Evolutionary conservation across 2,797 vertebrate genomes (phyloP).

Genomic region (Peromyscus melanophrys): DNA sequence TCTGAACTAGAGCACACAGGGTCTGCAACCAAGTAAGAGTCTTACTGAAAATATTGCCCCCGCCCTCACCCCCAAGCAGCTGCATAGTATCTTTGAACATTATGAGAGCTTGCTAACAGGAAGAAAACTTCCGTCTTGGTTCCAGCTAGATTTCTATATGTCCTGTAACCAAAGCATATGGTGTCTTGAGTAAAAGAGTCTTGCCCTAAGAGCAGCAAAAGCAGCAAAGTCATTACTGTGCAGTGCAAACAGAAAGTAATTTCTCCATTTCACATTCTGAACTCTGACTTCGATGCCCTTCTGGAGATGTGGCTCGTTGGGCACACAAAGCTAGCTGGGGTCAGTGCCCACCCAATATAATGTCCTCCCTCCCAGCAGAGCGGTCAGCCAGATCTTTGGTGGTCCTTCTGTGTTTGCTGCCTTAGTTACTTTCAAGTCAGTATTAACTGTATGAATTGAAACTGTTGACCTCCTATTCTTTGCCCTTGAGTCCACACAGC

Average conservation of each 20-base stretch:
- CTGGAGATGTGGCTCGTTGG: neutral
- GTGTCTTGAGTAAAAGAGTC: neutral
- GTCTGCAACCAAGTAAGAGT: neutral
- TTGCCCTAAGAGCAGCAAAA: neutral
- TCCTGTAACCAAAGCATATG: neutral
- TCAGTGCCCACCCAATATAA: neutral
- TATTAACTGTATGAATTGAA: conserved; percentile 55
- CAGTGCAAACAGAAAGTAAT: conserved; percentile 17
- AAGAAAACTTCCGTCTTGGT: neutral
- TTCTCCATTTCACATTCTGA: neutral
- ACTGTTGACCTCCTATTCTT: neutral
- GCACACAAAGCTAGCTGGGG: too few relatives aligned
- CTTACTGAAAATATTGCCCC: neutral
- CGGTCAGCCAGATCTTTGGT: neutral
- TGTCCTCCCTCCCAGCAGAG: too few relatives aligned
- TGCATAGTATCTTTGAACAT: neutral
- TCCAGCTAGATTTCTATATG: neutral
- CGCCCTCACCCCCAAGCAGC: neutral
- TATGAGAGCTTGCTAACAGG: neutral
- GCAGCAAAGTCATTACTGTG: neutral
- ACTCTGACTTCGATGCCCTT: neutral
- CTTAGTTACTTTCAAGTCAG: conserved; percentile 22
- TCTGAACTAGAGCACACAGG: neutral
- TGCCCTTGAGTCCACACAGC: neutral
- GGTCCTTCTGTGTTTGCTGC: neutral